Evolutionary conservation across 1,140 invertebrate genomes (phyloP), one percentile per base, ranked within the genome.

Genomic region (Scylla paramamosain): DNA sequence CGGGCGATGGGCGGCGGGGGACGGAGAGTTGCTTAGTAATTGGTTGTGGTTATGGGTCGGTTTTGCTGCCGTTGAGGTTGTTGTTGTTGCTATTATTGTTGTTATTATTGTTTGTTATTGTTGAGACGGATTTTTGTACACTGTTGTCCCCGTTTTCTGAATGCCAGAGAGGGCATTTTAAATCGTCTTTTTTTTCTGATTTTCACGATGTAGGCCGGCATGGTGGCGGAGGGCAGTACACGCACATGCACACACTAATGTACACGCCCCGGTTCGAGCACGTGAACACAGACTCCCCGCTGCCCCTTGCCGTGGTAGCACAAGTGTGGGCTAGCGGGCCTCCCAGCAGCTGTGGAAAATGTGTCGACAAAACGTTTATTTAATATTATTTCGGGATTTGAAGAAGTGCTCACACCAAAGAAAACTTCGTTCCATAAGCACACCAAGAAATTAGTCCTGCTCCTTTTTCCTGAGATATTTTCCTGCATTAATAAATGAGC

Each of bases 181-280:
- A 32, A 59, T 95, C 94, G 31, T 95, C 94, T 52, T 87, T 83
- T 83, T 92, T 95, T 91, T n/a, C 94, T 45, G 83, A 95, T 95
- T 32, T 95, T 95, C 8, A 95, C 94, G 28, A 95, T 95, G 88
- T 95, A 95, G 2, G 94, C 94, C 14, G 94, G 94, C 94, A 95
- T 95, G 31, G 29, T 86, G 82, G 84, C 28, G 39, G 29, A 16
- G 45, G 45, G 67, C 48, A 25, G 20, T 31, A 12, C 87, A 77
- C 67, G n/a, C 67, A 77, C 67, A 77, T 77, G n/a, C 67, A 77
- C 67, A n/a, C 67, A 7, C 67, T n/a, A 20, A 77, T 7, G 67
- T n/a, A 77, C 67, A 8, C 67, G 20, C 67, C 67, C 20, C 12
- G 25, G 67, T 20, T n/a, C 8, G 32, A 83, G 86, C 39, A 45